Evolutionary conservation across 2,797 vertebrate species (phyloP), one percentile per base, ranked within the genome.

Genomic region (Todus mexicanus): DNA sequence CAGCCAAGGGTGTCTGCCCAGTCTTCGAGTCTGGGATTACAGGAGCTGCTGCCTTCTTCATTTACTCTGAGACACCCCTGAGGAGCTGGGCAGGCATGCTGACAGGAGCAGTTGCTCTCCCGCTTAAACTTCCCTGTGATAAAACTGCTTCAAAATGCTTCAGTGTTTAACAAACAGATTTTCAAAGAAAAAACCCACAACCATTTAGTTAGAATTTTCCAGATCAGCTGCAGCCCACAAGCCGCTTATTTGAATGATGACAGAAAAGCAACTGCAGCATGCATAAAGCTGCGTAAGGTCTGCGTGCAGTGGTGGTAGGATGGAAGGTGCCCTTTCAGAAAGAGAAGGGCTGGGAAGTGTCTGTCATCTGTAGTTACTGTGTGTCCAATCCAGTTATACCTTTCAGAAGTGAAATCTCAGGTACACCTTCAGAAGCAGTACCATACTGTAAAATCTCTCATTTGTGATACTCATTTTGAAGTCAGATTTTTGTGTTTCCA

Each of bases 1-100:
- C 25, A 14, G 53, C 35, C 10, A 3, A 1, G 1, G 37, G 25
- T 0, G 5, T 13, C 51, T 1, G 2, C 51, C 47, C 21, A 13
- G 29, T 47, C 60, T 33, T 45, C 1, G 0, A 11, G 47, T 35
- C 42, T 33, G 27, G n/a, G 9, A 11, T 37, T 29, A 12, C 6
- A 1, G 19, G 47, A 73, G 16, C 37, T 43, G 25, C 54, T 45
- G n/a, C 37, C 37, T 48, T 33, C 45, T 15, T 40, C 19, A 17
- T 8, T 9, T 1, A 1, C 19, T 29, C 33, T 10, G 18, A 22
- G 43, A 21, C 8, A 35, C 38, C 2, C 4, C 23, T 12, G 54
- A 45, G 48, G 16, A 29, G 7, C 26, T 11, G 22, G 40, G 40
- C 50, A 33, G 43, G 38, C 29, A 40, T 35, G 43, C 48, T 19